Evolutionary conservation across 2,888 invertebrate genomes (phyloP), one percentile per base, ranked within the genome.

Genomic region (Masnerella sp.): DNA sequence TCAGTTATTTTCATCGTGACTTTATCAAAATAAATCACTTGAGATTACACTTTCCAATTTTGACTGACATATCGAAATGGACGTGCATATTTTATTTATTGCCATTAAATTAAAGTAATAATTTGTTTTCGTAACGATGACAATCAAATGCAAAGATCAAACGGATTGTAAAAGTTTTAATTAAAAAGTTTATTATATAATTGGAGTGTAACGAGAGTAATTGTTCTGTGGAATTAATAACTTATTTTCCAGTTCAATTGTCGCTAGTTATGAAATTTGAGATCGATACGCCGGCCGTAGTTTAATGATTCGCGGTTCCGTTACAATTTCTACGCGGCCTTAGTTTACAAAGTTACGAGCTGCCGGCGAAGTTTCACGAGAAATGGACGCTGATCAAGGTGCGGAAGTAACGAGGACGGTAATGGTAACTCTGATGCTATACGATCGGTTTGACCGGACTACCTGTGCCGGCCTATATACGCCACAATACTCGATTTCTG

Each of bases 231-330:
- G 34, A 59, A 56, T 51, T 64, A 54, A 58, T 58, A 71, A 71
- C 59, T 59, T 47, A 59, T 72, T 72, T 65, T 72, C 65, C 61
- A 61, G 61, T 54, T 72, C 34, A 67, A 67, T 45, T 54, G 54
- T 72, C 49, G 59, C 28, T 47, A 52, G 62, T 64, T 51, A 67
- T 67, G 72, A 67, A 72, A 72, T 67, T 72, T 67, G 65, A 52
- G 42, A 72, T 72, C 72, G 54, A 72, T 72, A 58, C 43, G 36
- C 17, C 45, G 15, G 52, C 59, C 22, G 43, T 59, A 64, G 59
- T 59, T 72, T 65, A 65, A 65, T 72, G 65, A 72, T 72, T 72
- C 71, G 71, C 59, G 71, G 58, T 65, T 72, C 65, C 65, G 64
- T 58, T 71, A 64, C 64, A 65, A 72, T 72, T 72, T 72, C 71